phyloP scores from a whole-genome alignment of 2,113 vertebrate genomes.

The Peromyscus maniculatus region DNA sequence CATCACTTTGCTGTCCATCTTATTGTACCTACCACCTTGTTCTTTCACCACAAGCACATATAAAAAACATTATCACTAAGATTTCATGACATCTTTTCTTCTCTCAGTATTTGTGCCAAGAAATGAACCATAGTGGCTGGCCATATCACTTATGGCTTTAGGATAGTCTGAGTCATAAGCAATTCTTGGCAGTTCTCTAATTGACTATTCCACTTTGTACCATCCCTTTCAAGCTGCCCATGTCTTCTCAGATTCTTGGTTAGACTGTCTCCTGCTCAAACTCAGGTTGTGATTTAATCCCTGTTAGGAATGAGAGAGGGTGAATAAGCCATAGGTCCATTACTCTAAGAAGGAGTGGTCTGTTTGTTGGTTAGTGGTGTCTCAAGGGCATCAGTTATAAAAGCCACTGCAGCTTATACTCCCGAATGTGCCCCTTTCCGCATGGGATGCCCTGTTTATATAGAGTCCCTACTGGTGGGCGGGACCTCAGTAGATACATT shows the following conservation, averaged over 20 bases:
- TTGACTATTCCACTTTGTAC: neutral
- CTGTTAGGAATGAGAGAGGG: neutral
- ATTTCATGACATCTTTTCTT: neutral
- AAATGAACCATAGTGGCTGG: neutral
- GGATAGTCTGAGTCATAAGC: too few relatives aligned
- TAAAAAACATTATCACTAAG: neutral
- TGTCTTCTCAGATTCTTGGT: neutral
- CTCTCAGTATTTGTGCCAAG: neutral
- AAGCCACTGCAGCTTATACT: neutral
- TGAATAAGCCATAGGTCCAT: neutral
- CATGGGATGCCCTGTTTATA: neutral
- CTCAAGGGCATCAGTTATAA: neutral
- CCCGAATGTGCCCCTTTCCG: neutral
- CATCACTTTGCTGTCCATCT: neutral
- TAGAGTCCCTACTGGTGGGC: accelerated
- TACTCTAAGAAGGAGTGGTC: neutral
- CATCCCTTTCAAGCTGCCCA: neutral
- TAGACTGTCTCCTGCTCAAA: neutral
- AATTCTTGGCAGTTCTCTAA: neutral
- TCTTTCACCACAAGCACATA: neutral
- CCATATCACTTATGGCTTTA: neutral
- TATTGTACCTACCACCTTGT: neutral
- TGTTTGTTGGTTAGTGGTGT: neutral
- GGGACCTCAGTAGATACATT: neutral
- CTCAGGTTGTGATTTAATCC: neutral